These are phyloP conservation scores for Tauraco erythrolophus DNA, from an alignment of 2,113 vertebrate species.

Conservation along the genomic window DNA sequence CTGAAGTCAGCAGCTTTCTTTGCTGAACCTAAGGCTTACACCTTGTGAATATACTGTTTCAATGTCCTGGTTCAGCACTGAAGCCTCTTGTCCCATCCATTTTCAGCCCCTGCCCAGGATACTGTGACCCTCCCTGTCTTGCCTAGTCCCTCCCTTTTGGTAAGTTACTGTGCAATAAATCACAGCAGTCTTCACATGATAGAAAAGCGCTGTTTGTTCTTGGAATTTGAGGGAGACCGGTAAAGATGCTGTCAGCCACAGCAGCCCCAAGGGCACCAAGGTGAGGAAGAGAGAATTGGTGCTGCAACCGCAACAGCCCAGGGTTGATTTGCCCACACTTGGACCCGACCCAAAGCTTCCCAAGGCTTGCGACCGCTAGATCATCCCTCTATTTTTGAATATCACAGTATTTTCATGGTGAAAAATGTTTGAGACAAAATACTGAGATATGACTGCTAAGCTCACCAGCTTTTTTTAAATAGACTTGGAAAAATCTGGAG, in stretches of 20 bases:
- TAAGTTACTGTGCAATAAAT: background rate
- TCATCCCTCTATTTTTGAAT: background rate
- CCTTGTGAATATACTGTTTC: background rate
- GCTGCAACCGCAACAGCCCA: background rate
- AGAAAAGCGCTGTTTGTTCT: background rate
- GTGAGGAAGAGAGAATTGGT: background rate
- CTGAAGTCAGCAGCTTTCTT: background rate
- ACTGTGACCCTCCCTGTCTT: accelerated
- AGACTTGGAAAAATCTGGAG: background rate
- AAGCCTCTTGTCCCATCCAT: background rate
- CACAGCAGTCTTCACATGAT: background rate
- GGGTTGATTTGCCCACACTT: background rate
- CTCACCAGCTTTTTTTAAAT: background rate
- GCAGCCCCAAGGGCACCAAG: background rate
- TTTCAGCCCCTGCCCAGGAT: background rate
- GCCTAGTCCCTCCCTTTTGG: background rate
- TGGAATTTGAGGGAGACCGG: background rate
- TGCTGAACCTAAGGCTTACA: background rate
- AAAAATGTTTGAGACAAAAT: background rate
- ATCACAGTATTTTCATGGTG: background rate
- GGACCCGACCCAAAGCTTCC: background rate
- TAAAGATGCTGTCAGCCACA: background rate
- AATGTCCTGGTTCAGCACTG: background rate
- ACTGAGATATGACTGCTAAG: accelerated
- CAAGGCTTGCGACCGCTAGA: background rate